Conservation (phyloP, 2,888 invertebrate species). For the Galerucella pusilla region DNA sequence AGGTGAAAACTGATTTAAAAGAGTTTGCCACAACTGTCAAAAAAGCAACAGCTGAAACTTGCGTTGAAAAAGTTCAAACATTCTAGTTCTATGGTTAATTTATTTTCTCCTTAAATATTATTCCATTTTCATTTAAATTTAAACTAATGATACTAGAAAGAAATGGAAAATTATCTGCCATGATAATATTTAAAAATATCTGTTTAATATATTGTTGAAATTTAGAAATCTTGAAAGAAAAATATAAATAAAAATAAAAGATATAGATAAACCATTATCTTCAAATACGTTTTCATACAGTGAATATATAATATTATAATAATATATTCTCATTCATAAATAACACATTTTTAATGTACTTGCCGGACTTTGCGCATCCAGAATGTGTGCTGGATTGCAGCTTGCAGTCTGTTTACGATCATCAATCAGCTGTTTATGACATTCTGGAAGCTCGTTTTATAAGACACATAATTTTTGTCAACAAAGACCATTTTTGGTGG, state of each 20-base stretch:
- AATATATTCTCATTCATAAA: no score
- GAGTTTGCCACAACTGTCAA: background rate
- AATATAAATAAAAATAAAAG: background rate
- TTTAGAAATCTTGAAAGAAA: no score
- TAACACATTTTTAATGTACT: no score
- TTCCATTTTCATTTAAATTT: background rate
- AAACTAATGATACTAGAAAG: background rate
- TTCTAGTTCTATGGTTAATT: background rate
- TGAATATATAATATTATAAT: background rate
- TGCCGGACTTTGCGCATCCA: background rate
- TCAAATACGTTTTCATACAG: background rate
- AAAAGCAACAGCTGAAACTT: no score
- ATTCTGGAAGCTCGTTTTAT: slow-evolving; percentile 32
- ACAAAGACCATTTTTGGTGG: slow-evolving; percentile 42
- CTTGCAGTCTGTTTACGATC: slow-evolving; percentile 18
- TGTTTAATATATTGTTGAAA: no score
- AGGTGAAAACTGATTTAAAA: background rate
- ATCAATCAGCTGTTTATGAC: slow-evolving; percentile 44
- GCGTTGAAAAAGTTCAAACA: no score
- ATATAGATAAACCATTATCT: background rate
- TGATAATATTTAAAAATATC: no score
- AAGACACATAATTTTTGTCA: slow-evolving; percentile 44
- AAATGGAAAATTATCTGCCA: background rate
- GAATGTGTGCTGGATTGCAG: slow-evolving; percentile 4
- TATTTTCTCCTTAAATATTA: background rate